Conservation (phyloP, 1,140 invertebrate genomes). For the Palaemon carinicauda region DNA sequence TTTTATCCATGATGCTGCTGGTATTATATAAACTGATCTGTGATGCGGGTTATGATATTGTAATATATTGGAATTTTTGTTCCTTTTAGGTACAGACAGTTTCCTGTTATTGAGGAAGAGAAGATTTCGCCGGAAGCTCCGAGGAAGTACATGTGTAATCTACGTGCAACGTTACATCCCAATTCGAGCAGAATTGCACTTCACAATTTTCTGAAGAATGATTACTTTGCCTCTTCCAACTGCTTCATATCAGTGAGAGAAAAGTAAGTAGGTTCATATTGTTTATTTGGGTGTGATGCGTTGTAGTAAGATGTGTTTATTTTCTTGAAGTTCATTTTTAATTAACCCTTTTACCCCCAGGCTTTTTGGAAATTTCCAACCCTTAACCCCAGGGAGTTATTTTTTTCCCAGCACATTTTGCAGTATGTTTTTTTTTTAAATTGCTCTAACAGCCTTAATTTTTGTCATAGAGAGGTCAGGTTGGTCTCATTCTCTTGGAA, state of each 20-base stretch:
- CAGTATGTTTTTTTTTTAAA: too few species aligned
- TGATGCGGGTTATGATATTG: not conserved
- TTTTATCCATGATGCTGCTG: too few species aligned
- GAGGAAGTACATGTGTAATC: constrained; percentile 43
- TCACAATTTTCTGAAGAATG: constrained; percentile 30
- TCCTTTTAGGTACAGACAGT: constrained; percentile 33
- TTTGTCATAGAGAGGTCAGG: too few species aligned
- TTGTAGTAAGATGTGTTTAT: too few species aligned
- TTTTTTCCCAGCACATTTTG: too few species aligned
- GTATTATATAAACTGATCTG: not conserved
- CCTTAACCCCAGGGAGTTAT: too few species aligned
- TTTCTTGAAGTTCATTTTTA: too few species aligned
- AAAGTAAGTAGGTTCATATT: constrained; percentile 57
- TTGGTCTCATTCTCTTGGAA: too few species aligned
- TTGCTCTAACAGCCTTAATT: too few species aligned
- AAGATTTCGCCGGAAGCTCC: constrained; percentile 14
- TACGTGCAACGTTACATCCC: constrained; percentile 25
- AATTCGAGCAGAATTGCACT: constrained; percentile 26
- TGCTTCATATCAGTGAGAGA: constrained; percentile 60
- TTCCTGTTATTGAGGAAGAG: constrained; percentile 39
- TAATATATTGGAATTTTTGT: not conserved
- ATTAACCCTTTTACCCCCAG: too few species aligned
- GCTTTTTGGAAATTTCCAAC: too few species aligned
- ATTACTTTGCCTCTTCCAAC: constrained; percentile 40
- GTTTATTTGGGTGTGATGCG: not conserved